Base-by-base conservation (phyloP, 2,797 vertebrate genomes). In the Anabas testudineus region DNA sequence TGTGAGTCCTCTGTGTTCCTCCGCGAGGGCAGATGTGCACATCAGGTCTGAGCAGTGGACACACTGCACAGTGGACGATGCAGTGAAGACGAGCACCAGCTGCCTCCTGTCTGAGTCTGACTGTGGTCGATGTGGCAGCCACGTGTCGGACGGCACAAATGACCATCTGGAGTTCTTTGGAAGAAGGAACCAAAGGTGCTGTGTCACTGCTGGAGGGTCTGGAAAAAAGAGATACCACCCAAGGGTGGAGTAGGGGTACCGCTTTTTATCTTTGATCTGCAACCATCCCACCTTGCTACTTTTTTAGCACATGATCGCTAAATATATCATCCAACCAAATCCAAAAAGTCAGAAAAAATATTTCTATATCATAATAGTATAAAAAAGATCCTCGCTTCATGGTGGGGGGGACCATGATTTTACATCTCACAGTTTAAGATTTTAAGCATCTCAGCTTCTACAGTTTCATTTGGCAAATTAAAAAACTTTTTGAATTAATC, bases 1-100 rank as follows among this genome's bases (percentile, higher is more conserved):
- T 81, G 72, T 41, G 55, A 47, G 41, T 63, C 37, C 43, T 71
- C 48, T 71, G 54, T 16, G 32, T 10, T 58, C 10, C 19, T 49
- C 39, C 21, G 7, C 51, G 26, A 28, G 66, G 10, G 10, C 75
- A 83, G 69, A 77, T 78, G 68, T 66, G 66, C 53, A 75, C 49
- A 51, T 58, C 55, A 47, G 41, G 49, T 32, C 4, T 0, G 16
- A 39, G 36, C 37, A 43, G 28, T 16, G 52, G 19, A 18, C 46
- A 32, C 2, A 36, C 10, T 36, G 3, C 32, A 13, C 42, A 36
- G 59, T 37, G 48, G 37, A 51, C 1, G 3, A 51, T 28, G 57
- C 65, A 52, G 37, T 49, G 54, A 37, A 59, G 28, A 64, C 32
- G 37, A 16, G 41, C 36, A 67, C 48, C 78, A 81, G 73, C 63